Conservation (phyloP, 2,113 vertebrate genomes). For the Protomyctophum bolini region DNA sequence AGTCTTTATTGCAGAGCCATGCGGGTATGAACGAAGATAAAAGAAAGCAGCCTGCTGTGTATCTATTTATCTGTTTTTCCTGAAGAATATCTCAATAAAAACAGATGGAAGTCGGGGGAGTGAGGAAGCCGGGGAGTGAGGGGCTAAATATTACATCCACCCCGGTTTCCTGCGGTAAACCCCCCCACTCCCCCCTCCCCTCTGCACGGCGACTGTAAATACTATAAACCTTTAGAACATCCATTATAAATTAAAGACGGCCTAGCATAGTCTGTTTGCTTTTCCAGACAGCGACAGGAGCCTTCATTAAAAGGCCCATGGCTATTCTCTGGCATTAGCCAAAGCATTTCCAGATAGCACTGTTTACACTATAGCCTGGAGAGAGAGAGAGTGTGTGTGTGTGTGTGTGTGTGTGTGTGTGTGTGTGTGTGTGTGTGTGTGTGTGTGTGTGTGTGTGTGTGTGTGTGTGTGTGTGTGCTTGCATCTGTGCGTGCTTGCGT, state of each 20-base stretch:
- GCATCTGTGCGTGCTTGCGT: background rate
- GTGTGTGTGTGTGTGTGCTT: background rate
- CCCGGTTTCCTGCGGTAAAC: background rate
- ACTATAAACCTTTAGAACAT: background rate
- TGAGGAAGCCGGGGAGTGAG: background rate
- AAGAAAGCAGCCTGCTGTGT: too few species aligned
- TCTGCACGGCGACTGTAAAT: background rate
- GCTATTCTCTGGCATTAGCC: conserved; percentile 4
- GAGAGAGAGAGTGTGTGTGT: conserved; percentile 10
- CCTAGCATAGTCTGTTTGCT: background rate
- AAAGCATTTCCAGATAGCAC: conserved; percentile 33
- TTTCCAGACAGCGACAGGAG: conserved; percentile 19
- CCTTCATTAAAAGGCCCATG: conserved; percentile 9
- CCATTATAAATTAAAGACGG: background rate
- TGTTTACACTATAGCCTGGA: conserved; percentile 1
- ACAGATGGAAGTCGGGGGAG: too few species aligned
- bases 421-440: background rate
- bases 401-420: conserved; percentile 14
- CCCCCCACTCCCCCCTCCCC: too few species aligned
- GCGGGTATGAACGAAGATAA: too few species aligned
- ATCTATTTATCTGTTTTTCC: too few species aligned
- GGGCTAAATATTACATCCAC: background rate
- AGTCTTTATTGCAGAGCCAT: too few species aligned
- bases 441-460: background rate
- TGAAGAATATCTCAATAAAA: too few species aligned